These are phyloP conservation scores for Zingel zingel DNA, from an alignment of 2,113 vertebrate genomes.

Conservation along the genomic window DNA sequence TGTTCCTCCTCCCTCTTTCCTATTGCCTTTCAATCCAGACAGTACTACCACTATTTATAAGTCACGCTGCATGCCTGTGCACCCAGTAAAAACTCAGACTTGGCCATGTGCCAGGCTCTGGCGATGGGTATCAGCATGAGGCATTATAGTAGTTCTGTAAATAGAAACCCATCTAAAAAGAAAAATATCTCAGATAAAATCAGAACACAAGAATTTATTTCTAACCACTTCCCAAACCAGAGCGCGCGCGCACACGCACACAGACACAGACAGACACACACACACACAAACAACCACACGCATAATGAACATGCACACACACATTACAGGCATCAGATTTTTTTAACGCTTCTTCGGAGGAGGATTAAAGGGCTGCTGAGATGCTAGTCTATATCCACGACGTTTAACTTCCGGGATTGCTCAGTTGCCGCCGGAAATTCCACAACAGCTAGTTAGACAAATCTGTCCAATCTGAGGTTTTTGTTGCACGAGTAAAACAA, in stretches of 20 bases:
- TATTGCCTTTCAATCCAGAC: conserved; percentile 12
- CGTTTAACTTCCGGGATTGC: too few relatives aligned
- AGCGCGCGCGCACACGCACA: too few relatives aligned
- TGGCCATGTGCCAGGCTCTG: conserved; percentile 63
- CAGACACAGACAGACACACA: too few relatives aligned
- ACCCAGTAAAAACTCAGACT: conserved; percentile 45
- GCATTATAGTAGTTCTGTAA: conserved; percentile 80
- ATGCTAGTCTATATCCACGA: not conserved
- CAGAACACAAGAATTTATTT: conserved; percentile 65
- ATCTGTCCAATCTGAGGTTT: too few relatives aligned
- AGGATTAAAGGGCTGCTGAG: conserved; percentile 53
- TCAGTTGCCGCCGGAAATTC: too few relatives aligned
- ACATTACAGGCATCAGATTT: conserved; percentile 6
- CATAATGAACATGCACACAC: not conserved
- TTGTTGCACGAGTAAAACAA: too few relatives aligned
- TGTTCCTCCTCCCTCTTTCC: not conserved
- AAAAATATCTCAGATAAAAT: conserved; percentile 79
- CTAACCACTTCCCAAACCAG: conserved; percentile 77
- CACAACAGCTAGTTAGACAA: too few relatives aligned
- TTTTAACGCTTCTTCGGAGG: conserved; percentile 48
- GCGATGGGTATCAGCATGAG: conserved; percentile 80
- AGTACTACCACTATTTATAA: conserved; percentile 36
- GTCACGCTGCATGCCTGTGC: conserved; percentile 43
- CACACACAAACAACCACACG: not conserved
- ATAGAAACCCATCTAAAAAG: conserved; percentile 78